Evolutionary conservation across 2,888 invertebrate species (phyloP).

Genomic region (Aspidapion aeneum): DNA sequence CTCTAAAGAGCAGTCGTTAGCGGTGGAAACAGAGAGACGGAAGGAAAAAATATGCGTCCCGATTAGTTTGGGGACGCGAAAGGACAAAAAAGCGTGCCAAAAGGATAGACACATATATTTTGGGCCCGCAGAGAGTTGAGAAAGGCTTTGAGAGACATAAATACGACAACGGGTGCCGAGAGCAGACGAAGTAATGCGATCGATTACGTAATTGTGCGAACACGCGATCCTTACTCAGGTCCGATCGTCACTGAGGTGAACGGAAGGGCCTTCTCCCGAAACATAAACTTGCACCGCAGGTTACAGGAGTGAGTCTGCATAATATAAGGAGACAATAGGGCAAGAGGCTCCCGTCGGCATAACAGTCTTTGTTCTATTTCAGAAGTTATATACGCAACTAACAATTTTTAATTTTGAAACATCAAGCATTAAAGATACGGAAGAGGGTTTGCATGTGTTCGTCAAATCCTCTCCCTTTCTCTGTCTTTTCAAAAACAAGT

Average conservation of each 20-base stretch:
- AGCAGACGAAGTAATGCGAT: slow-evolving; percentile 41
- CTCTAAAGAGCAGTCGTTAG: not conserved
- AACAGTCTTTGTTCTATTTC: no score
- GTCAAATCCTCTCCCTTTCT: no score
- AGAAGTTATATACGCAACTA: no score
- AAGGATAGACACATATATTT: slow-evolving; percentile 36
- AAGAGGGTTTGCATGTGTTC: no score
- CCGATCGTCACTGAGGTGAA: slow-evolving; percentile 45
- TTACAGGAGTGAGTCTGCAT: slow-evolving; percentile 41
- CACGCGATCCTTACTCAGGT: slow-evolving; percentile 44
- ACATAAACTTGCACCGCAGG: slow-evolving; percentile 41
- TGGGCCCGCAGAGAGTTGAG: slow-evolving; percentile 2
- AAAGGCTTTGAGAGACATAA: no score
- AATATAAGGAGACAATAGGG: not conserved
- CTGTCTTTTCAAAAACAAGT: no score
- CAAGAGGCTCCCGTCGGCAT: not conserved
- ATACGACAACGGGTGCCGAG: slow-evolving; percentile 31
- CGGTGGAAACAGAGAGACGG: not conserved
- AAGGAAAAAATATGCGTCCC: slow-evolving; percentile 13
- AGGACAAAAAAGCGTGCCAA: slow-evolving; percentile 34
- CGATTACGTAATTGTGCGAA: slow-evolving; percentile 41
- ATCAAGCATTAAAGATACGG: no score
- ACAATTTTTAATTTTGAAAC: no score
- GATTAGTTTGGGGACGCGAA: slow-evolving; percentile 24
- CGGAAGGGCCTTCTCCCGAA: slow-evolving; percentile 37